These are phyloP conservation scores for Heteronetta atricapilla DNA, from an alignment of 2,113 vertebrate species.

Conservation along the genomic window DNA sequence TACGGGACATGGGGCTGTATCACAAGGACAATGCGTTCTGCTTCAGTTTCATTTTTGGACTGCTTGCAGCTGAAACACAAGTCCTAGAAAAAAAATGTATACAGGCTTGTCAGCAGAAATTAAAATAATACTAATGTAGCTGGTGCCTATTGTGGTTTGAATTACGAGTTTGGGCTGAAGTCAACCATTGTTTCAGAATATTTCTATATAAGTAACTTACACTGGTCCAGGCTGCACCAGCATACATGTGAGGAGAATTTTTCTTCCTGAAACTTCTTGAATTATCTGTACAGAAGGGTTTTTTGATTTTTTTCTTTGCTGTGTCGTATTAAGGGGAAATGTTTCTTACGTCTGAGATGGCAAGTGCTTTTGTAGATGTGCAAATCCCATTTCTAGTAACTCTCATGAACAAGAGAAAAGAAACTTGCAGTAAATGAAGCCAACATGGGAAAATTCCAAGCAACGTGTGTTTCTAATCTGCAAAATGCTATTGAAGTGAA, in stretches of 20 bases:
- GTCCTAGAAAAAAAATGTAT: not conserved
- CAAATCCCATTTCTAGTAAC: not conserved
- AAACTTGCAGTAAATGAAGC: not conserved
- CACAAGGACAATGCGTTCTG: not conserved
- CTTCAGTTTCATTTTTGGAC: not conserved
- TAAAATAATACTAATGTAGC: not conserved
- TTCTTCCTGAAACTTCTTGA: not conserved
- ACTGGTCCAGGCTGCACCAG: not conserved
- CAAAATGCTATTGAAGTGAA: not conserved
- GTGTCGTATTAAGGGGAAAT: not conserved
- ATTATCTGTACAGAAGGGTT: not conserved
- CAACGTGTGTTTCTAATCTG: not conserved
- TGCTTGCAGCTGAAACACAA: not conserved
- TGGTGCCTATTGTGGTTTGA: slow-evolving; percentile 15
- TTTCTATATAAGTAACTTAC: not conserved
- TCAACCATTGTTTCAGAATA: not conserved
- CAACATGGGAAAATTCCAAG: not conserved
- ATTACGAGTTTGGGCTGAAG: not conserved
- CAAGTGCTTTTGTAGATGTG: not conserved
- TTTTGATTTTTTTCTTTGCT: not conserved
- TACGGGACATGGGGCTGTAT: not conserved
- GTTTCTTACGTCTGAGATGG: not conserved
- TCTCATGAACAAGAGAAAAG: not conserved
- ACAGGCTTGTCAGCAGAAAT: slow-evolving; percentile 11
- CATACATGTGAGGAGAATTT: not conserved